Conservation (phyloP, 2,888 invertebrate species). For the Altica lythri region DNA sequence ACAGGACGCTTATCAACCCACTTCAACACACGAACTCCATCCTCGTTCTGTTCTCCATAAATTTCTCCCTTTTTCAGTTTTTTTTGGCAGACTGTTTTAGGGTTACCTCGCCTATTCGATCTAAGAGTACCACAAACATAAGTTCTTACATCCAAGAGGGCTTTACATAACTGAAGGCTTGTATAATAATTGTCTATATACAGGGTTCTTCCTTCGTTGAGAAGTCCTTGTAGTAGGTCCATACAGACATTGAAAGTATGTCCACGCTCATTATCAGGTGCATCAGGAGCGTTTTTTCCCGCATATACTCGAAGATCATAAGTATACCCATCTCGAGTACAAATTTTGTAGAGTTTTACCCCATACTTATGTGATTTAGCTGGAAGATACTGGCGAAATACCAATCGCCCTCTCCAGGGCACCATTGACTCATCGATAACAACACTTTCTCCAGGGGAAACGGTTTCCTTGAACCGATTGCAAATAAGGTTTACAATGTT, state of each 20-base stretch:
- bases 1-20: slow-evolving; percentile 29
- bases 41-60: slow-evolving; percentile 24
- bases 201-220: slow-evolving; percentile 19
- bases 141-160: slow-evolving; percentile 19
- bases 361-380: slow-evolving; percentile 22
- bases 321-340: slow-evolving; percentile 18
- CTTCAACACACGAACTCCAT: slow-evolving; percentile 24
- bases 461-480: slow-evolving; percentile 14
- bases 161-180: slow-evolving; percentile 19
- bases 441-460: slow-evolving; percentile 12
- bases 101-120: slow-evolving; percentile 21
- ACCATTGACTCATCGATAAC: slow-evolving; percentile 23
- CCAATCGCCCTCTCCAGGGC: slow-evolving; percentile 20
- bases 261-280: no score
- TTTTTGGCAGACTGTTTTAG: slow-evolving; percentile 13
- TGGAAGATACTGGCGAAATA: slow-evolving; percentile 17
- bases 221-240: slow-evolving; percentile 4
- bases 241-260: slow-evolving; percentile 15
- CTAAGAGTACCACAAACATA: slow-evolving; percentile 24
- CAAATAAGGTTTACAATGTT: slow-evolving; percentile 13
- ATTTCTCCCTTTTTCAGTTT: slow-evolving; percentile 27
- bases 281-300: slow-evolving; percentile 11
- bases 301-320: slow-evolving; percentile 19
- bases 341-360: slow-evolving; percentile 15
- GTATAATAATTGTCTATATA: slow-evolving; percentile 28